Evolutionary conservation across 2,113 vertebrate species (phyloP), one percentile per base, ranked within the genome.

Genomic region (Alexandromys fortis): DNA sequence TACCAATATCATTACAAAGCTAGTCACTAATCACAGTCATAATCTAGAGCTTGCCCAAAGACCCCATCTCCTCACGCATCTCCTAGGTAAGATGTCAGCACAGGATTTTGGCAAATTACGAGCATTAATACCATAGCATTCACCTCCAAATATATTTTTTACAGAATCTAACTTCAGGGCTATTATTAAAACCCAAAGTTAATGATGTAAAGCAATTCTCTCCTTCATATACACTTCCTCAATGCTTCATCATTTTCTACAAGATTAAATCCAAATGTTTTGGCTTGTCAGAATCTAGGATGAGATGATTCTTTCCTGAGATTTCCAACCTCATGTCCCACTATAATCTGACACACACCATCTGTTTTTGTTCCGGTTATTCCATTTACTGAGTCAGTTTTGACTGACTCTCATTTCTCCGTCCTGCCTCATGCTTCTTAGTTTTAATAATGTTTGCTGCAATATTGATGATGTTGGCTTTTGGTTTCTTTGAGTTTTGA

Each of bases 181-280:
- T 77, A 65, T 49, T 72, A 49, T 33, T 86, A 76, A 89, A 89
- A 24, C 42, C 2, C 49, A 94, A 17, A n/a, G 12, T 10, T 95
- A 63, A 73, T 92, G 70, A 83, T 67, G 58, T 52, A 83, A 92
- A 96, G 75, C n/a, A 88, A 0, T 67, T 85, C 13, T 88, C 16
- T 83, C 16, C 73, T 65, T 96, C 65, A 70, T 72, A 38, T 63
- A 10, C 72, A 45, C 16, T 87, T 90, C 42, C 58, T 85, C 65
- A 94, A 79, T 55, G 0, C 28, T 61, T 94, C 52, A 38, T 82
- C 49, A 90, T 92, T 75, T 68, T 35, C 35, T 81, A 2, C 24
- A 89, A 93, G 38, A 92, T 89, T 92, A 94, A 81, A 58, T 45
- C n/a, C 42, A 91, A 52, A n/a, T 95, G 92, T 38, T n/a, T 96